These are phyloP conservation scores for Gonioctena quinquepunctata DNA, from an alignment of 1,140 invertebrate species.

Conservation along the genomic window DNA sequence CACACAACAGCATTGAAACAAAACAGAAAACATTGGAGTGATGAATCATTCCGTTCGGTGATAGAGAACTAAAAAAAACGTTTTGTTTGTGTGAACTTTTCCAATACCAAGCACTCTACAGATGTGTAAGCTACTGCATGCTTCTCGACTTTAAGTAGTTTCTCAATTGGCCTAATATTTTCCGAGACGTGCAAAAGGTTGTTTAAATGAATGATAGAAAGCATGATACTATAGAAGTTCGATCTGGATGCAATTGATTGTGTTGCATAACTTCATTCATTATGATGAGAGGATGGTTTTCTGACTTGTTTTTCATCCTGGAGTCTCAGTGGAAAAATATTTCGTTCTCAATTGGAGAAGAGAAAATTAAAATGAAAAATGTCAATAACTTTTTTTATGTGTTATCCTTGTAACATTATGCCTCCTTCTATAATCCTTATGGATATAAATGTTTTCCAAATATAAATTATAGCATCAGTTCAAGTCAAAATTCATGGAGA, in stretches of 20 bases:
- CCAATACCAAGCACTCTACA: slow-evolving; percentile 47
- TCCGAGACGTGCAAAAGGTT: slow-evolving; percentile 8
- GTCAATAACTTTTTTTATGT: no score
- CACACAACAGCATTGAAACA: neutral
- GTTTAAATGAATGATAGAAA: slow-evolving; percentile 39
- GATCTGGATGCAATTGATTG: neutral
- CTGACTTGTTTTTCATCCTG: no score
- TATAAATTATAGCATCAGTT: no score
- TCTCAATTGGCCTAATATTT: neutral
- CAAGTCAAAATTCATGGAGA: no score
- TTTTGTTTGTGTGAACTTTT: neutral
- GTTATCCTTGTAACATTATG: no score
- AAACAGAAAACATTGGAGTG: no score
- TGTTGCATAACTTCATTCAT: neutral
- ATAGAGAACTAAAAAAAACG: neutral
- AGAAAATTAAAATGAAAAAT: no score
- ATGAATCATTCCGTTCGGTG: neutral
- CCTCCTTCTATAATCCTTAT: no score
- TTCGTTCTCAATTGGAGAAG: no score
- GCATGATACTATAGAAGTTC: slow-evolving; percentile 24
- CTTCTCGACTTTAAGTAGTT: slow-evolving; percentile 12
- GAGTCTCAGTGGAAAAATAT: no score
- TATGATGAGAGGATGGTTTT: neutral
- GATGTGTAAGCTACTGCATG: slow-evolving; percentile 46
- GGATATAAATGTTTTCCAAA: no score